Evolutionary conservation across 1,140 invertebrate species (phyloP), one percentile per base, ranked within the genome.

Genomic region (Thereuonema tuberculata): DNA sequence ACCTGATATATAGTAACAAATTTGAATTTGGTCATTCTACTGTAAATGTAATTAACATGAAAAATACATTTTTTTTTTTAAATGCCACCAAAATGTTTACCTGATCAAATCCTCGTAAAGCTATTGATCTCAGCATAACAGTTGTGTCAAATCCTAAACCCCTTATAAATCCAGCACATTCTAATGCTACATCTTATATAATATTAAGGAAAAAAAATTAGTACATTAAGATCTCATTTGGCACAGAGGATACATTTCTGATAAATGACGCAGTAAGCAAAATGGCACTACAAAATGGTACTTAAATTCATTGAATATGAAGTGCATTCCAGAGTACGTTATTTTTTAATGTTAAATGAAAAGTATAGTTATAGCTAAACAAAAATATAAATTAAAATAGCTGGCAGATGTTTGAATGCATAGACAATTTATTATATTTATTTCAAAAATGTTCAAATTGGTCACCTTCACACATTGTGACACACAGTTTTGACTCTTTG

Each of bases 101-200:
- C 74, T 93, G 93, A 77, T 99, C 95, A 74, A 98, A 98, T 26
- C 93, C 94, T 67, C 94, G 81, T 26, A 99, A 77, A 20, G 95
- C 79, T 62, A 98, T 87, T 0, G 94, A 98, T 1, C 95, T 80
- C 0, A 80, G 86, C 84, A 96, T 88, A 23, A 97, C 81, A 3
- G 91, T 94, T 0, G 89, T 82, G 61, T 93, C 84, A 69, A 84
- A 89, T 20, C 93, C 94, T 43, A 98, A 74, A 12, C 86, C 90
- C 67, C 85, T 83, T 21, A 97, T 76, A 72, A 97, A 98, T 1
- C 94, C 95, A 56, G 93, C 94, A 78, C 93, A 98, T 75, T 99
- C 95, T 56, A 99, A 76, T 50, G 93, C 90, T 69, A 98, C 93
- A 68, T 96, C 70, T n/a, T 60, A 21, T 9, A 20, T 17, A 24